Base-by-base conservation (phyloP, 2,797 vertebrate species). In the Notolepis coatsorum region DNA sequence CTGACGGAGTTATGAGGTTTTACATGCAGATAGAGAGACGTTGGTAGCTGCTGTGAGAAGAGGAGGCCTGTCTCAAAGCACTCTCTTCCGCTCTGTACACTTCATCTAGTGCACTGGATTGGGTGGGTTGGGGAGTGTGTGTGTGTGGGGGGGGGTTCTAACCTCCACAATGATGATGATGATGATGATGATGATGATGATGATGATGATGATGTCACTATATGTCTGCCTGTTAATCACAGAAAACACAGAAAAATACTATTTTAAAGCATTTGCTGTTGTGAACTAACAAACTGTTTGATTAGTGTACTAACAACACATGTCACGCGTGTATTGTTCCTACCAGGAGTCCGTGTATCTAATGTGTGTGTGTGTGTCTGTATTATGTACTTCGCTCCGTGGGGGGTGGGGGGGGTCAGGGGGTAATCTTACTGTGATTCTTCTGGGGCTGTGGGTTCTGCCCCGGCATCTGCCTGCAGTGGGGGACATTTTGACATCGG, bases 381-480 rank as follows among this genome's bases (percentile, higher is more conserved):
- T 23, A 12, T 37, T 66, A 45, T 46, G 43, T 46, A 51, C 58
- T 27, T 4, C 10, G 18, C 25, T 42, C 21, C 28, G 55, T 48
- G 48, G 12, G 52, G 8, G 38, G 10, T 35, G 3, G n/a, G 30
- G 20, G 33, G 33, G 24, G 24, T 7, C 7, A 28, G 58, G 7
- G 20, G 61, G 37, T 17, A 38, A 47, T 67, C 30, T 1, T 41
- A 68, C 59, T 60, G 42, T 17, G 48, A 70, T 78, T 84, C 33
- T 78, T 82, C 83, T 72, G 31, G 65, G 70, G 58, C n/a, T n/a
- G n/a, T 42, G 60, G 57, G 76, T 61, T 73, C 68, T n/a, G 13
- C 45, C 57, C n/a, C 50, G 50, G 33, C 53, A 21, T 27, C 30
- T 6, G 39, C 71, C 57, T 37, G 66, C 72, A 63, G 64, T 38